Conservation (phyloP, 2,888 invertebrate genomes). For the Stomorhina lunata region DNA sequence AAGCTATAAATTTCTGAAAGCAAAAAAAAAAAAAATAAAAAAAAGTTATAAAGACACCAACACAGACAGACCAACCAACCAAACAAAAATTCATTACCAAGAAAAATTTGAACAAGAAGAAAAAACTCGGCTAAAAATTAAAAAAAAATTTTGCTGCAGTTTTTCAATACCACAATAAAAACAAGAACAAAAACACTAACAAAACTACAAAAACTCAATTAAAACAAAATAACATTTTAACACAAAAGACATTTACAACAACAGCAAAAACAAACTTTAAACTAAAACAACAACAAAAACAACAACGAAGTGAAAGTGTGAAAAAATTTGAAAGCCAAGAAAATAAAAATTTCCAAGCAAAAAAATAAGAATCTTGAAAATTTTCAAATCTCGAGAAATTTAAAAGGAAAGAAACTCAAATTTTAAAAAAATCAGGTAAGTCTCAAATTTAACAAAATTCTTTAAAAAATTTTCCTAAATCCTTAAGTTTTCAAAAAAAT, state of each 20-base stretch:
- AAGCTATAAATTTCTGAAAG: neutral
- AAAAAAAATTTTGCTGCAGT: constrained; percentile 9
- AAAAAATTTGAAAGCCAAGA: constrained; percentile 27
- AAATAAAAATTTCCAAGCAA: neutral
- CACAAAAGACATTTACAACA: too few relatives aligned
- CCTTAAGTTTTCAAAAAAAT: neutral
- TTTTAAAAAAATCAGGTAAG: too few relatives aligned
- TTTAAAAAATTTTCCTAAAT: neutral
- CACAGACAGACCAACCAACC: neutral
- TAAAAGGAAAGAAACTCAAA: too few relatives aligned
- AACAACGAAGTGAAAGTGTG: constrained; percentile 55
- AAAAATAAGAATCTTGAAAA: neutral
- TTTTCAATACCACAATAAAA: constrained; percentile 6
- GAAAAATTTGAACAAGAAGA: too few relatives aligned
- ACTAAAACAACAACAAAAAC: neutral
- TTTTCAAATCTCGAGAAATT: neutral
- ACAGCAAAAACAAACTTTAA: neutral
- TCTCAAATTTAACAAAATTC: too few relatives aligned
- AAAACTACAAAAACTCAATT: neutral
- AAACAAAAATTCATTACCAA: too few relatives aligned
- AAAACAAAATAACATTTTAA: too few relatives aligned
- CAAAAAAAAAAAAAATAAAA: neutral
- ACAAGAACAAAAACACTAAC: neutral
- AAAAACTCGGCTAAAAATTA: too few relatives aligned
- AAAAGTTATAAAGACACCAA: constrained; percentile 43